Evolutionary conservation across 2,888 invertebrate genomes (phyloP).

Genomic region (Drosophila sordidula): DNA sequence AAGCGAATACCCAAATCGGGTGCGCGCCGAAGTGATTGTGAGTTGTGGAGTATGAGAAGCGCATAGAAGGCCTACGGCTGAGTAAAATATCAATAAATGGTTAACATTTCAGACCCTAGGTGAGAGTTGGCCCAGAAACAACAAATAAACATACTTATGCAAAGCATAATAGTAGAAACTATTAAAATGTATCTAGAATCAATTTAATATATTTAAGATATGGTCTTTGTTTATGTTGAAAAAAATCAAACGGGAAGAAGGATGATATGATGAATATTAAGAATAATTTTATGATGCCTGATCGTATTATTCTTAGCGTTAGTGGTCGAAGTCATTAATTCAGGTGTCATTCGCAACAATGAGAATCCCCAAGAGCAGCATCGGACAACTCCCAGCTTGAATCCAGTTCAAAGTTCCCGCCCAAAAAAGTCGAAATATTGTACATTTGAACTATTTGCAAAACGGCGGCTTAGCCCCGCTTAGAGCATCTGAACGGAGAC

Average conservation of each 20-base stretch:
- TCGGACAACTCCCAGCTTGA: conserved; percentile 8
- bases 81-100: conserved; percentile 70
- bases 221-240: too few relatives aligned
- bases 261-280: not conserved
- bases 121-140: conserved; percentile 18
- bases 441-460: conserved; percentile 61
- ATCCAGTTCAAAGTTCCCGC: conserved; percentile 42
- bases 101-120: conserved; percentile 44
- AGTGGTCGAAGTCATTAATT: conserved; percentile 2
- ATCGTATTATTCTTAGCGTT: not conserved
- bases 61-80: conserved; percentile 71
- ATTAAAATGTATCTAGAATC: not conserved
- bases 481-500: conserved; percentile 32
- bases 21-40: conserved; percentile 38
- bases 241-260: too few relatives aligned
- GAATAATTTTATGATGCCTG: too few relatives aligned
- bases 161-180: conserved; percentile 6
- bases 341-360: conserved; percentile 25
- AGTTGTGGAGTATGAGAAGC: conserved; percentile 54
- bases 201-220: not conserved
- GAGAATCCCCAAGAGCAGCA: conserved; percentile 23
- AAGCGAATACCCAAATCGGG: conserved; percentile 56
- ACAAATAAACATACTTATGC: conserved; percentile 2
- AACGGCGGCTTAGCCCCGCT: conserved; percentile 33
- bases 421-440: conserved; percentile 50